Evolutionary conservation across 2,888 invertebrate genomes (phyloP).

Genomic region (Dichetophora obliterata): DNA sequence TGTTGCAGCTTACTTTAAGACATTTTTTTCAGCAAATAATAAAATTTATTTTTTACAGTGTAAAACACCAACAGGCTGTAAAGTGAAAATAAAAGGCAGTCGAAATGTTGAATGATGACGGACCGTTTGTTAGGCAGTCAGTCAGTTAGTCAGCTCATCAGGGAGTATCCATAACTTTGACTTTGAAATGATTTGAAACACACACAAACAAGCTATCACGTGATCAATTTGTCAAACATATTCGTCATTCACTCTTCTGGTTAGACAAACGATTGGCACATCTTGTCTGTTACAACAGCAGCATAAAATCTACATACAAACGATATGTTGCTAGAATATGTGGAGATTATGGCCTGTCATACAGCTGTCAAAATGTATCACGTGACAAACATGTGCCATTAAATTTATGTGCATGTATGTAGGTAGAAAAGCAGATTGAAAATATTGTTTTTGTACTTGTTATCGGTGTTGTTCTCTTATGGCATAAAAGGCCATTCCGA

Average conservation of each 20-base stretch:
- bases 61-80: too few relatives aligned
- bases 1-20: too few relatives aligned
- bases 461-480: too few relatives aligned
- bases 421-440: too few relatives aligned
- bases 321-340: not conserved
- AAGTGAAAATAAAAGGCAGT: too few relatives aligned
- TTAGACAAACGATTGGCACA: not conserved
- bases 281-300: not conserved
- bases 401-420: too few relatives aligned
- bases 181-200: not conserved
- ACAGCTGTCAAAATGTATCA: slow-evolving; percentile 55
- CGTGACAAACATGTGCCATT: slow-evolving; percentile 18
- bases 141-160: not conserved
- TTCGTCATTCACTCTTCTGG: slow-evolving; percentile 34
- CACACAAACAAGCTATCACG: slow-evolving; percentile 51
- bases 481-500: too few relatives aligned
- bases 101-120: not conserved
- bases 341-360: slow-evolving; percentile 50
- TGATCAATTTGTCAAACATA: slow-evolving; percentile 62
- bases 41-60: too few relatives aligned
- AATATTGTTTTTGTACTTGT: too few relatives aligned
- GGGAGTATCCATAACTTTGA: not conserved
- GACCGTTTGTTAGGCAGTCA: not conserved
- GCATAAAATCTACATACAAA: slow-evolving; percentile 46
- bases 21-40: too few relatives aligned